A percentile compares a stretch with the other conserved stretches of the same genome.
Evolutionary conservation across 2,888 invertebrate genomes (phyloP).

Genomic region (Notocelia uddmanniana): DNA sequence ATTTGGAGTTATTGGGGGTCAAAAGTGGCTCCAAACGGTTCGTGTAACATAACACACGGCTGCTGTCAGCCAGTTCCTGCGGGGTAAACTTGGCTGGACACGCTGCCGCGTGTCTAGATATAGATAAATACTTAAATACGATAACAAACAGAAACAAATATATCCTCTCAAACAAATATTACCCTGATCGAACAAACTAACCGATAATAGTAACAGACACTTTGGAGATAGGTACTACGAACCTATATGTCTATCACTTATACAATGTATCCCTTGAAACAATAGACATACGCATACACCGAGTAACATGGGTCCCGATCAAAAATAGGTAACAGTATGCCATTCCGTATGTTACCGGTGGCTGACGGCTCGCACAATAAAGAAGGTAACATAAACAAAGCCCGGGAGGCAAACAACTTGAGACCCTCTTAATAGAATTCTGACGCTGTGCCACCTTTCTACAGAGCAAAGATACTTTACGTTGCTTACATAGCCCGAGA

Average conservation of each 20-base stretch:
- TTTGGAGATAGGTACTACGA: too few relatives aligned
- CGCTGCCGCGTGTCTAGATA: too few relatives aligned
- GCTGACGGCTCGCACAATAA: slow-evolving; percentile 64
- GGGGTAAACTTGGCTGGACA: too few relatives aligned
- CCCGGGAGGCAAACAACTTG: slow-evolving; percentile 69
- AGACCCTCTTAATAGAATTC: slow-evolving; percentile 77
- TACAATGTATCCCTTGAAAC: not conserved
- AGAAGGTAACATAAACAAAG: slow-evolving; percentile 73
- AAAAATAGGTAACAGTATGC: slow-evolving; percentile 70
- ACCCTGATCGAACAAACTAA: too few relatives aligned
- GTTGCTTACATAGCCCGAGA: slow-evolving; percentile 51
- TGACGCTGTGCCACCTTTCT: slow-evolving; percentile 67
- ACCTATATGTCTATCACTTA: not conserved
- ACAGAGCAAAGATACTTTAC: slow-evolving; percentile 68
- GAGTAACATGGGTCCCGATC: not conserved
- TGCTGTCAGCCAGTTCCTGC: too few relatives aligned
- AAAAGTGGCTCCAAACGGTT: too few relatives aligned
- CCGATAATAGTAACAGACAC: too few relatives aligned
- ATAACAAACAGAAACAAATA: too few relatives aligned
- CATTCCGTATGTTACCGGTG: slow-evolving; percentile 54
- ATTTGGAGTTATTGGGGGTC: too few relatives aligned
- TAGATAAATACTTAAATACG: too few relatives aligned
- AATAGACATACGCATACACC: slow-evolving; percentile 6
- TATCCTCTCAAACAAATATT: too few relatives aligned
- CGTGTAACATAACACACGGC: too few relatives aligned